phyloP scores from a whole-genome alignment of 2,888 invertebrate species.

The Tryphoninae sp. region DNA sequence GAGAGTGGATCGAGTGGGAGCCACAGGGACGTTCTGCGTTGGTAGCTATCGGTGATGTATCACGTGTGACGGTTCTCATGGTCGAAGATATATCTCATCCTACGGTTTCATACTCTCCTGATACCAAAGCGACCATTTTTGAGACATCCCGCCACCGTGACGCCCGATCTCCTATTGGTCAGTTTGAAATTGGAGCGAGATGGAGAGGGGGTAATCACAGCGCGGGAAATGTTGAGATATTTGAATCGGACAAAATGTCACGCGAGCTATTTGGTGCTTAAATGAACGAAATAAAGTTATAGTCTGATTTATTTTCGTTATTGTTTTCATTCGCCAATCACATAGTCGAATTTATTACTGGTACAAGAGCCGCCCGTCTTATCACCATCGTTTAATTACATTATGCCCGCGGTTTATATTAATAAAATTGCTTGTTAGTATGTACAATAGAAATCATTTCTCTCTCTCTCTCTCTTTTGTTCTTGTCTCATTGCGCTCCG shows the following conservation, averaged over 20 bases:
- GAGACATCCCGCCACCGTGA: conserved; percentile 63
- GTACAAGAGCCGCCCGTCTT: conserved; percentile 61
- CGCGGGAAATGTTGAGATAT: neutral
- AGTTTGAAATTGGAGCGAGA: neutral
- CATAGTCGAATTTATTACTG: conserved; percentile 59
- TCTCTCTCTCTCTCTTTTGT: conserved; percentile 5
- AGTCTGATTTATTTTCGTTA: neutral
- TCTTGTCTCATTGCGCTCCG: conserved; percentile 8
- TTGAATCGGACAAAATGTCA: neutral
- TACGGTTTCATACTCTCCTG: conserved; percentile 44
- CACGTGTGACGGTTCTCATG: neutral
- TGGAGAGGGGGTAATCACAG: neutral
- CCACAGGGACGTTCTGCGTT: neutral
- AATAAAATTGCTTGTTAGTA: conserved; percentile 63
- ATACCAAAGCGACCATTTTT: conserved; percentile 62
- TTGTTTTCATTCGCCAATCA: conserved; percentile 40
- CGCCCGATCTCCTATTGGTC: conserved; percentile 51
- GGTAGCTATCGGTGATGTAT: conserved; percentile 31
- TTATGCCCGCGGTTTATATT: conserved; percentile 59
- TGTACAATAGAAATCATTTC: conserved; percentile 68
- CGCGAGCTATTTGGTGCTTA: neutral
- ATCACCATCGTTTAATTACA: conserved; percentile 60
- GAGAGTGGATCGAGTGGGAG: neutral
- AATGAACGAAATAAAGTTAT: neutral
- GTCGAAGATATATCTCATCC: neutral